phyloP scores from a whole-genome alignment of 2,797 vertebrate genomes.

The Fratercula arctica region DNA sequence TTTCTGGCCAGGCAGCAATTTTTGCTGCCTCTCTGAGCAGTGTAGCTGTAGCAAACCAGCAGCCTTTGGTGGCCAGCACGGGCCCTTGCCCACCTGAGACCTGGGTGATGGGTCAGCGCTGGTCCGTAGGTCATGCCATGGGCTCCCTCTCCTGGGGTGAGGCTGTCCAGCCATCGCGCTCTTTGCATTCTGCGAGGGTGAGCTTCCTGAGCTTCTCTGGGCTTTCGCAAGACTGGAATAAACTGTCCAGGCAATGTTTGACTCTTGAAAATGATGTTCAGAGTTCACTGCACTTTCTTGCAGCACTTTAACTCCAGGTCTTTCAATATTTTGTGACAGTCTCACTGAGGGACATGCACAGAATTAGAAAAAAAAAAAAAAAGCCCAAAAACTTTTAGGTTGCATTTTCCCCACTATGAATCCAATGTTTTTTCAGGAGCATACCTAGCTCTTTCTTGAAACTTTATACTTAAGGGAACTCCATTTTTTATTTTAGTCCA shows the following conservation, averaged over 20 bases:
- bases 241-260: background rate
- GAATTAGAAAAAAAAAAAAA: too few relatives aligned
- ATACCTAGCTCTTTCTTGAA: background rate
- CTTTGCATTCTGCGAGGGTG: background rate
- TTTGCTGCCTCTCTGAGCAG: background rate
- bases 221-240: background rate
- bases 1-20: background rate
- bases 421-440: background rate
- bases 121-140: background rate
- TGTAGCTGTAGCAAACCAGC: background rate
- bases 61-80: background rate
- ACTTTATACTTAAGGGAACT: background rate
- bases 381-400: background rate
- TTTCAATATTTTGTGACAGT: fast-evolving
- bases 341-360: background rate
- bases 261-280: background rate
- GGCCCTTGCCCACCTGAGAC: background rate
- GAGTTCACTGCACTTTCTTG: background rate
- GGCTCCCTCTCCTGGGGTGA: background rate
- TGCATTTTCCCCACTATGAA: background rate
- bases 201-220: background rate
- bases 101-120: fast-evolving
- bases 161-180: background rate
- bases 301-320: fast-evolving
- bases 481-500: background rate